Base-by-base conservation (phyloP, 1,140 invertebrate genomes). In the Argopecten irradians region DNA sequence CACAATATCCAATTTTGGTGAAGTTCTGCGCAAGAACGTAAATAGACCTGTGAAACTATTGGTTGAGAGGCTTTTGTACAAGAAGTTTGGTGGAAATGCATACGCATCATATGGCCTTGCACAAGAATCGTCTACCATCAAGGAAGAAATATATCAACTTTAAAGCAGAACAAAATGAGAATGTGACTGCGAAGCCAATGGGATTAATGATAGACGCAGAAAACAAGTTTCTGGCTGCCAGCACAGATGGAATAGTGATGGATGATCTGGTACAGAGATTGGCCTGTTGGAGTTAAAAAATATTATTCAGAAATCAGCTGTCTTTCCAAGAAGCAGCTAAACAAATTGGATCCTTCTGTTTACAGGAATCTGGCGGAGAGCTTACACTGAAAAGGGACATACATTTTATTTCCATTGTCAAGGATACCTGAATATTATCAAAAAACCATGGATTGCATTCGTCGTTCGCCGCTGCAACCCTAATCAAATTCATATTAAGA, bases 361-460 rank as follows among this genome's bases (percentile, higher is more conserved):
- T 43, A 1, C 16, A 41, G 16, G 16, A 41, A 41, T 41, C 39
- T 9, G 8, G 8, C 16, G 8, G 39, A 9, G 16, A 41, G n/a
- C 7, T 9, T 9, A 9, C 39, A 9, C 39, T 41, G 39, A 41
- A 41, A 16, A 41, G 16, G 16, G 16, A 9, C 39, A 86, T 36
- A 14, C 11, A 3, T 86, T 28, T 32, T 55, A 33, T 32, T 86
- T 43, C 39, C 39, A 55, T 22, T 9, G 28, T 22, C 39, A 86
- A 32, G 85, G 41, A 0, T 1, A 22, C 22, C 32, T 86, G 7
- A 86, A 86, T 46, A 46, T 86, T 36, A 85, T 43, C 13, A 46
- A 32, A 32, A 41, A 43, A 46, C 85, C 85, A 43, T 86, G 85
- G 85, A 11, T 86, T 32, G 85, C 16, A 34, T 41, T 86, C 32